phyloP scores from a whole-genome alignment of 2,113 vertebrate species.

The Notechis scutatus region DNA sequence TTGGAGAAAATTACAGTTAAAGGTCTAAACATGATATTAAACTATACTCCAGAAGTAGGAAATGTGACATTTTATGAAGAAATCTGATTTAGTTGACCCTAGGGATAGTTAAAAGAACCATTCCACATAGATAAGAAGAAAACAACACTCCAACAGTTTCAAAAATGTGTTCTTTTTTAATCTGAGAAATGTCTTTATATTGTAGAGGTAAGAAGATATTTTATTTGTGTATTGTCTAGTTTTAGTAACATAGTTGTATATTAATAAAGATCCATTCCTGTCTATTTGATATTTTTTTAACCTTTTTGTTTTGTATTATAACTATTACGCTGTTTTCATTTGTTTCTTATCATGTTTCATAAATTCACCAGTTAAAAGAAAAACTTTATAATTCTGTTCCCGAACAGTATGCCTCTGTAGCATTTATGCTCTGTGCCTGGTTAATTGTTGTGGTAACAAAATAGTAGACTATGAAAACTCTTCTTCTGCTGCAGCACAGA shows the following conservation, averaged over 20 bases:
- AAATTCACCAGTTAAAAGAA: neutral
- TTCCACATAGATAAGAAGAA: neutral
- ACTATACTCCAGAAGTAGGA: neutral
- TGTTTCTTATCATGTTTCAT: neutral
- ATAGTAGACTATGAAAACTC: neutral
- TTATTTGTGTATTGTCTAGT: neutral
- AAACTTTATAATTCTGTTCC: neutral
- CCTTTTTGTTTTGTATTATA: neutral
- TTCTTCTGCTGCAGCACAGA: neutral
- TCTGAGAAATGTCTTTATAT: neutral
- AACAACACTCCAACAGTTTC: neutral
- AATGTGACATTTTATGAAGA: neutral
- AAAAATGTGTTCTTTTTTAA: neutral
- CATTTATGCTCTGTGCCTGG: neutral
- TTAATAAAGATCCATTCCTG: neutral
- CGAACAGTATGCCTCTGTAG: neutral
- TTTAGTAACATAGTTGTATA: neutral
- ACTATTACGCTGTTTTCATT: neutral
- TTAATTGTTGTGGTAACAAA: neutral
- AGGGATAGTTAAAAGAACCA: neutral
- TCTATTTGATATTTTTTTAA: neutral
- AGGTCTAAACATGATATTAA: neutral
- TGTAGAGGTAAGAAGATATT: neutral
- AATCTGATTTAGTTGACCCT: neutral
- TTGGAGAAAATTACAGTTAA: neutral